Evolutionary conservation across 2,888 invertebrate species (phyloP), one percentile per base, ranked within the genome.

Genomic region (Himalopsyche tibetana): DNA sequence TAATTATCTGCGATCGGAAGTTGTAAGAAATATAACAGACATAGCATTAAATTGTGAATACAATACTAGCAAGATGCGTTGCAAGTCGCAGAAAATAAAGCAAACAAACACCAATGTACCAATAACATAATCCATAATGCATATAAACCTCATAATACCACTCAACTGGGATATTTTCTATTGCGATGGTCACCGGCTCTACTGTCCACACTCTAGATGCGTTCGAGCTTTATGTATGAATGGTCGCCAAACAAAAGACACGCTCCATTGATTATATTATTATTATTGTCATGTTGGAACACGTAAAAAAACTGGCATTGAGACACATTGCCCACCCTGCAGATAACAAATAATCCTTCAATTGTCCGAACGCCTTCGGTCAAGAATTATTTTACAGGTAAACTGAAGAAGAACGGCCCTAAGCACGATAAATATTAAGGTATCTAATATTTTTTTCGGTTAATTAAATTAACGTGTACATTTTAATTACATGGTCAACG

Each of bases 51-150:
- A 51, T 51, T 15, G 51, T 5, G 15, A 51, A 15, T 51, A 51
- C 51, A 51, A 51, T 51, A 51, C 15, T 15, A 19, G 63, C 63
- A 63, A 63, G 63, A 63, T 63, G 63, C 63, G 11, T 63, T 8
- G 63, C 51, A 63, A 19, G 63, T 19, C 63, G 63, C 19, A 63
- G 19, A 63, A 63, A 28, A 63, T 63, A 63, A 63, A 63, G 63
- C 63, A 63, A 63, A 63, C 63, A 63, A 63, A 63, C 63, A 63
- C 63, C 63, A 63, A 63, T 63, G 63, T 63, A 63, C 63, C 63
- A 63, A 63, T 63, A 63, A 63, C 63, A 63, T 63, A 63, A 63
- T 63, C 63, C 19, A 63, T 63, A 63, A 63, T 63, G 28, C 63
- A 63, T 51, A 51, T 63, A 63, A 63, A 63, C 63, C 63, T 63